Conservation (phyloP, 2,113 vertebrate genomes). For the Boulengerochromis microlepis region DNA sequence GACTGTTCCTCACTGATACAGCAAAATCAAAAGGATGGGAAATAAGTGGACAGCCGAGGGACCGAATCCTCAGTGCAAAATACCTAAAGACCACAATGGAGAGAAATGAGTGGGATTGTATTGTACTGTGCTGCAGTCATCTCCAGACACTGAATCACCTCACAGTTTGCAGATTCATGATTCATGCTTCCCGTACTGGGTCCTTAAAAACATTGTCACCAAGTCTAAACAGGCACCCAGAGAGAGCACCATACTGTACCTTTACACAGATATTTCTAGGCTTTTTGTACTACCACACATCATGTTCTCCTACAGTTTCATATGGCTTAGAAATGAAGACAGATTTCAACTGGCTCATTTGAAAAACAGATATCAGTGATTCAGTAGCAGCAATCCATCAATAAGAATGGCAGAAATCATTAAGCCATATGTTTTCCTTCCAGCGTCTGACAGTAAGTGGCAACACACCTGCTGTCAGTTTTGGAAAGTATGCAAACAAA, state of each 20-base stretch:
- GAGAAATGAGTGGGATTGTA: neutral
- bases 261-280: neutral
- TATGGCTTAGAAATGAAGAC: neutral
- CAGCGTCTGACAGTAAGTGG: neutral
- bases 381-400: neutral
- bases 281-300: neutral
- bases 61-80: neutral
- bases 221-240: neutral
- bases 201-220: neutral
- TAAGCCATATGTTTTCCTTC: neutral
- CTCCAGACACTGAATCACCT: constrained; percentile 21
- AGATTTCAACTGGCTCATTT: neutral
- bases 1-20: neutral
- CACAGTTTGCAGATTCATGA: neutral
- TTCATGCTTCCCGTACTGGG: neutral
- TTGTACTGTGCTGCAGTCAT: neutral
- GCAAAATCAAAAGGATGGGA: constrained; percentile 12
- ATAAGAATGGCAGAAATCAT: neutral
- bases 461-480: neutral
- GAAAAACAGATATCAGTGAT: neutral
- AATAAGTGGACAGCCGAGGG: neutral
- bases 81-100: neutral
- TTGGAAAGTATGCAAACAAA: neutral
- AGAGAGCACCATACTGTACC: neutral
- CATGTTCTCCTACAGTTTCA: neutral